phyloP scores from a whole-genome alignment of 2,797 vertebrate genomes.

The Myioborus melanocephalus region DNA sequence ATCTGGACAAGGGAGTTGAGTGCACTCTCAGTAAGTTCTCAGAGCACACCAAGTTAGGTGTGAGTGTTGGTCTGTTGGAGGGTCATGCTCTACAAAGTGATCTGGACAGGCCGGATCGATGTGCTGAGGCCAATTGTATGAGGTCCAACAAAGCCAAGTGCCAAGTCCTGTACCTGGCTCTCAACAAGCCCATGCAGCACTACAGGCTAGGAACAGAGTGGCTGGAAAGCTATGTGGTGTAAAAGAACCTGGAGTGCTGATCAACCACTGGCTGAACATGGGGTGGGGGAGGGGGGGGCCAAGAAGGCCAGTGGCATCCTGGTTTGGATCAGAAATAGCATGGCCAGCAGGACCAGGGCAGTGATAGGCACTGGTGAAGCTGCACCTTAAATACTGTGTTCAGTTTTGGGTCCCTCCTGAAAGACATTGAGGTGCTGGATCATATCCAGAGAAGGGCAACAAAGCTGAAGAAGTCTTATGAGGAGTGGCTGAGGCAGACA shows the following conservation, averaged over 20 bases:
- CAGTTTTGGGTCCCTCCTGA: background rate
- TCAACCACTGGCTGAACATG: background rate
- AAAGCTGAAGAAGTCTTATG: background rate
- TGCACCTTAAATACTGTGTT: background rate
- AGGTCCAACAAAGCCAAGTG: background rate
- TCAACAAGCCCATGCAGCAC: fast-evolving
- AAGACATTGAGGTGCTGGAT: background rate
- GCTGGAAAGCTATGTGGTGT: background rate
- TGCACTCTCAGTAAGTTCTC: background rate
- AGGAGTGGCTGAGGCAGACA: background rate
- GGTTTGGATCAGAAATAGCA: background rate
- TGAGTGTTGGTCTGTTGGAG: background rate
- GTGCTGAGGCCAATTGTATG: background rate
- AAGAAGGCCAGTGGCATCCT: background rate
- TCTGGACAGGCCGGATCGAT: fast-evolving
- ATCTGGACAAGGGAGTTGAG: background rate
- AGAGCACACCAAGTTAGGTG: background rate
- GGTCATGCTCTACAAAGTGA: background rate
- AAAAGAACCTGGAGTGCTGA: background rate
- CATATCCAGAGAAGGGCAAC: background rate
- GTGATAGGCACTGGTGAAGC: background rate
- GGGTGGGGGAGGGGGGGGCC: background rate
- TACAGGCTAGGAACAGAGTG: background rate
- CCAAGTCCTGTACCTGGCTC: fast-evolving
- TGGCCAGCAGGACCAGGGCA: background rate